These are phyloP conservation scores for Aphelinus atriplicis DNA, from an alignment of 1,140 invertebrate species.

Conservation along the genomic window DNA sequence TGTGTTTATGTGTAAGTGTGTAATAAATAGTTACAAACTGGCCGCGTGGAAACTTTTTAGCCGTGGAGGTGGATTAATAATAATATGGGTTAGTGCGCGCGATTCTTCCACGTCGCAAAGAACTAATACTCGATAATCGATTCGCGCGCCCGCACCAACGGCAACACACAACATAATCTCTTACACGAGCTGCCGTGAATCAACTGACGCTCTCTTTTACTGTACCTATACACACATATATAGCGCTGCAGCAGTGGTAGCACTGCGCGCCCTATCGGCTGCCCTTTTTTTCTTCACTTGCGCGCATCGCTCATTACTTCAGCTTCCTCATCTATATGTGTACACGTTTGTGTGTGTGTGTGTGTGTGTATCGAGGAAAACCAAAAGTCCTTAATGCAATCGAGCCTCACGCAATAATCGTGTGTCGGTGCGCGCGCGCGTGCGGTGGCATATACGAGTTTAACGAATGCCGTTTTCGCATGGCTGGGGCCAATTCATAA, in stretches of 20 bases:
- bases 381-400: no score
- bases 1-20: no score
- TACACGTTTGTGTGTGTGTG: neutral
- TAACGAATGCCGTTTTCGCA: conserved; percentile 58
- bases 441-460: neutral
- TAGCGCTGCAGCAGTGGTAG: neutral
- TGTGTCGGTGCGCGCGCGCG: neutral
- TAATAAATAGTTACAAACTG: no score
- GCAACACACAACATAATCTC: conserved; percentile 21
- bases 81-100: neutral
- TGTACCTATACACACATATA: neutral
- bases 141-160: neutral
- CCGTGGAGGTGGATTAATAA: no score
- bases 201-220: neutral
- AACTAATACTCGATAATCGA: conserved; percentile 35
- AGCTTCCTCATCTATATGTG: neutral
- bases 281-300: neutral
- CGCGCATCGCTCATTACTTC: neutral
- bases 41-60: no score
- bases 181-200: conserved; percentile 22
- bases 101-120: conserved; percentile 2
- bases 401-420: no score
- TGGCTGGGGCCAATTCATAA: conserved; percentile 59
- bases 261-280: neutral
- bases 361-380: neutral